phyloP scores from a whole-genome alignment of 2,888 invertebrate species.

The Drosophila ezoana region DNA sequence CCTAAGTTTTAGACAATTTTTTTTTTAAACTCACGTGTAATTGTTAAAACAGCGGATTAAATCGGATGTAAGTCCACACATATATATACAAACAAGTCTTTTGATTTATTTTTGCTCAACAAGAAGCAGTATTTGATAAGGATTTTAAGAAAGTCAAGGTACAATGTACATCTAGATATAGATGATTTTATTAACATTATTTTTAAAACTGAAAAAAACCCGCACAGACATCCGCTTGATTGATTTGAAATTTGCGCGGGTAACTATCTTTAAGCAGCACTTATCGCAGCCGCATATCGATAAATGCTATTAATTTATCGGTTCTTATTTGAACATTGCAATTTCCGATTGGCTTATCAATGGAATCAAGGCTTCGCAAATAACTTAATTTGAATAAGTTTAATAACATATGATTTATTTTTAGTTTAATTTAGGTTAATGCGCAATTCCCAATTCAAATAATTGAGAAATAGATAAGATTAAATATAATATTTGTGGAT shows the following conservation, averaged over 20 bases:
- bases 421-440: too few species aligned
- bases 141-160: too few species aligned
- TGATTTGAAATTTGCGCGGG: not conserved
- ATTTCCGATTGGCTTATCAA: not conserved
- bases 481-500: too few species aligned
- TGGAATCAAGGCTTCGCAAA: not conserved
- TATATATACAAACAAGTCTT: not conserved
- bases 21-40: not conserved
- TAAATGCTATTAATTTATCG: constrained; percentile 7
- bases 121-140: not conserved
- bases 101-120: not conserved
- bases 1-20: not conserved
- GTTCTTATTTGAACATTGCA: not conserved
- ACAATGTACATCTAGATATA: not conserved
- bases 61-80: not conserved
- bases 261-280: not conserved
- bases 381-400: not conserved
- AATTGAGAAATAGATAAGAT: too few species aligned
- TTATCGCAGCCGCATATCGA: constrained; percentile 9
- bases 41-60: constrained; percentile 14
- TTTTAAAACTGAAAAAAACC: not conserved
- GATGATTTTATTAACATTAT: too few species aligned
- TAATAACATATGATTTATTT: too few species aligned
- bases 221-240: not conserved
- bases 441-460: too few species aligned